These are phyloP conservation scores for Upupa epops DNA, from an alignment of 2,113 vertebrate species.

Conservation along the genomic window DNA sequence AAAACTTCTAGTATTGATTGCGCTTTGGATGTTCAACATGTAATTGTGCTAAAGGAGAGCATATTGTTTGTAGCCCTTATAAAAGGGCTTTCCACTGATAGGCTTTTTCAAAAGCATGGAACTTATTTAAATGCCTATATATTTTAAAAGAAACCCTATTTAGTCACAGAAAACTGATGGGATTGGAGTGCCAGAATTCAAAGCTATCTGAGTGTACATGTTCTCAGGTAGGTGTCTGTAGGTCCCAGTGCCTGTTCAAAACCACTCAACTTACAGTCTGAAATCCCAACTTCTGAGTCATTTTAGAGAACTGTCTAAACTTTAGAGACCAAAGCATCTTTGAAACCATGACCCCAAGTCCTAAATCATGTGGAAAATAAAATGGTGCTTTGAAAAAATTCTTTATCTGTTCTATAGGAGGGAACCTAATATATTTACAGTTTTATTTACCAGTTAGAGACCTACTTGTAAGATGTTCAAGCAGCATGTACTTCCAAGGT, in stretches of 20 bases:
- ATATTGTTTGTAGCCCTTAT: neutral
- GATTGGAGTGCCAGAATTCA: neutral
- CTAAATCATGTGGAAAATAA: neutral
- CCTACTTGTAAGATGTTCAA: neutral
- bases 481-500: neutral
- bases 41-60: neutral
- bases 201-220: neutral
- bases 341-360: neutral
- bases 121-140: neutral
- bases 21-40: neutral
- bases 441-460: neutral
- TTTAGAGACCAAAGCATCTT: neutral
- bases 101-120: neutral
- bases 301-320: neutral
- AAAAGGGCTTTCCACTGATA: neutral
- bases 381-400: neutral
- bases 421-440: neutral
- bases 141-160: neutral
- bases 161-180: neutral
- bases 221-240: neutral
- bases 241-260: neutral
- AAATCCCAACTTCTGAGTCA: neutral
- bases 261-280: neutral
- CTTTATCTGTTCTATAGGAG: neutral
- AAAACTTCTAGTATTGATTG: neutral